Base-by-base conservation (phyloP, 1,140 invertebrate species). In the Oscheius sp. region DNA sequence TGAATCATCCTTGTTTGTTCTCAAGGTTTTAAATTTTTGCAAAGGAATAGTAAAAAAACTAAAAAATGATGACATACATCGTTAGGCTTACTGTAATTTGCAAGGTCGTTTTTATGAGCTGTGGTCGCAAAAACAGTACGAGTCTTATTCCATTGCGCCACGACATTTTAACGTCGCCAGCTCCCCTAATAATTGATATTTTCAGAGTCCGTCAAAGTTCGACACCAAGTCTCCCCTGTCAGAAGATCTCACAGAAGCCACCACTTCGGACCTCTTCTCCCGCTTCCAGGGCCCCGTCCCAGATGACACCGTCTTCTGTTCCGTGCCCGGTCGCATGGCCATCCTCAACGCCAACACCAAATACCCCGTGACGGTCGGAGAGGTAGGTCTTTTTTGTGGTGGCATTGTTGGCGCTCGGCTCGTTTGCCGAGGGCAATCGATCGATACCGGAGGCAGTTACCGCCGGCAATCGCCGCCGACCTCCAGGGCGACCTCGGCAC, bases 401-500 rank as follows among this genome's bases (percentile, higher is more conserved):
- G 7, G 18, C 32, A n/a, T 63, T 0, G 31, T 34, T 36, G 15
- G 31, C 36, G 61, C 18, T 4, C 32, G 13, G 10, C 26, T 13
- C 35, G 15, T 1, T 10, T 1, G 61, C 32, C 36, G 18, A 63
- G 15, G 36, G 61, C 32, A 10, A 63, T 63, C 32, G 35, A 36
- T 1, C 61, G 31, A 63, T 63, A 36, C 36, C 61, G n/a, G 10
- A 26, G 15, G 18, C 42, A 29, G 15, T 10, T 63, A 29, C 32
- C 36, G 1, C 28, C 49, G 23, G 49, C 49, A 55, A 55, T 55
- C 49, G 49, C 7, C 38, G 49, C 23, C 49, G 49, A 55, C 49
- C 49, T 55, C 49, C 15, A 55, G 15, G 49, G 7, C 49, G 49
- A 55, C 49, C 49, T 55, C 49, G 49, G 49, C 49, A 55, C 49